Conservation (phyloP, 2,888 invertebrate species). For the Gymnoscelis rufifasciata region DNA sequence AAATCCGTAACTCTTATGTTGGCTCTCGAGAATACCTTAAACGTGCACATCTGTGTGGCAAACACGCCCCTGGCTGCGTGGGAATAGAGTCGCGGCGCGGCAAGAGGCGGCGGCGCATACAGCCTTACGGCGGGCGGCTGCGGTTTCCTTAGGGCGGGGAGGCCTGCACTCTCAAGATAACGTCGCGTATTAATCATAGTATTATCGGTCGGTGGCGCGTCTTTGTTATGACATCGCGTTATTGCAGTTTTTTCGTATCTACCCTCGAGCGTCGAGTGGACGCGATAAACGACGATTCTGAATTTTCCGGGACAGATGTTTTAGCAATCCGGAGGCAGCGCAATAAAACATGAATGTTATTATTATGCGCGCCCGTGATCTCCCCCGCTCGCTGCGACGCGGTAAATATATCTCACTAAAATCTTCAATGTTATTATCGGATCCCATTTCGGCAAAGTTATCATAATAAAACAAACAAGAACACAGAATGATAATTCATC, state of each 20-base stretch:
- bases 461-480: too few relatives aligned
- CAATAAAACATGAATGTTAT: constrained; percentile 68
- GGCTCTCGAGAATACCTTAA: constrained; percentile 67
- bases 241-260: constrained; percentile 77
- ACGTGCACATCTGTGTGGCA: constrained; percentile 27
- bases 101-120: constrained; percentile 21
- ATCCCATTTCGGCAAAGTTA: not conserved
- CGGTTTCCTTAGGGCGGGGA: constrained; percentile 50
- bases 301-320: constrained; percentile 79
- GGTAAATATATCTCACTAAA: too few relatives aligned
- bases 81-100: constrained; percentile 12
- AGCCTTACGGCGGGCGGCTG: constrained; percentile 31
- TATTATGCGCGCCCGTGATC: constrained; percentile 32
- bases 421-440: constrained; percentile 8
- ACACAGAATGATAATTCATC: too few relatives aligned
- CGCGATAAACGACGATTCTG: constrained; percentile 70
- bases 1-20: constrained; percentile 77
- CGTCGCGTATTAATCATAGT: constrained; percentile 77
- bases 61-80: constrained; percentile 26
- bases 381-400: constrained; percentile 6
- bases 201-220: constrained; percentile 74
- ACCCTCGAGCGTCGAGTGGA: constrained; percentile 50
- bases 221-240: constrained; percentile 78
- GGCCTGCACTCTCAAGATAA: constrained; percentile 77
- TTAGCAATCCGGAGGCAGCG: constrained; percentile 59